Evolutionary conservation across 2,797 vertebrate genomes (phyloP), one percentile per base, ranked within the genome.

Genomic region (Denticeps clupeoides): DNA sequence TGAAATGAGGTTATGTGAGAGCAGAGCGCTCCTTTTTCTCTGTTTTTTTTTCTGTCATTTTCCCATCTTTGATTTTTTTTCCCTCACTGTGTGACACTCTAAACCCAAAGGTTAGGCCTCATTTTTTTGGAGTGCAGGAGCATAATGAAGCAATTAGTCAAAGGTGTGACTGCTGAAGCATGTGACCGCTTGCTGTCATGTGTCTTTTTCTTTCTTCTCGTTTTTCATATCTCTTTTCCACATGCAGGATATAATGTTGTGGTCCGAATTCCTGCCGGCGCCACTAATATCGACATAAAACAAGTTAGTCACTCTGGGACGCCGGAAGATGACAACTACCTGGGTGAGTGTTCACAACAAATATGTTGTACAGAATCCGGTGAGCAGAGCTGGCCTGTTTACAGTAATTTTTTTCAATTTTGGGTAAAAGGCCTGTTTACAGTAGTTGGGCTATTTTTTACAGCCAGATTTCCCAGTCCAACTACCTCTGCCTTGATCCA

Each of bases 231-330:
- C n/a, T n/a, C n/a, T n/a, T n/a, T n/a, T n/a, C n/a, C n/a, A n/a
- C n/a, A n/a, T n/a, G n/a, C n/a, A 98, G 94, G 94, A 65, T 98
- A 98, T 74, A 98, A 94, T 59, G 71, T 81, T 2, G 77, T 97
- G 53, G 86, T 94, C 49, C 84, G 84, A 57, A 97, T 98, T 76
- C 94, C 94, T 43, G 75, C 77, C n/a, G 93, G 93, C 74, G 91
- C 91, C 56, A 97, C 90, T 59, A 91, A 91, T 64, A 87, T 98
- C 56, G 93, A 97, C 59, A 80, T 97, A 74, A 86, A 52, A 56
- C 94, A 98, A 65, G 82, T 93, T 81, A 98, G 94, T 81, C 92
- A 93, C 77, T 95, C 93, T 47, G 92, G 92, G 63, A 89, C 84
- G 52, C 81, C 93, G 48, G 91, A 94, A 65, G 94, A 97, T 62